Evolutionary conservation across 2,113 vertebrate species (phyloP).

Genomic region (Notothenia coriiceps): DNA sequence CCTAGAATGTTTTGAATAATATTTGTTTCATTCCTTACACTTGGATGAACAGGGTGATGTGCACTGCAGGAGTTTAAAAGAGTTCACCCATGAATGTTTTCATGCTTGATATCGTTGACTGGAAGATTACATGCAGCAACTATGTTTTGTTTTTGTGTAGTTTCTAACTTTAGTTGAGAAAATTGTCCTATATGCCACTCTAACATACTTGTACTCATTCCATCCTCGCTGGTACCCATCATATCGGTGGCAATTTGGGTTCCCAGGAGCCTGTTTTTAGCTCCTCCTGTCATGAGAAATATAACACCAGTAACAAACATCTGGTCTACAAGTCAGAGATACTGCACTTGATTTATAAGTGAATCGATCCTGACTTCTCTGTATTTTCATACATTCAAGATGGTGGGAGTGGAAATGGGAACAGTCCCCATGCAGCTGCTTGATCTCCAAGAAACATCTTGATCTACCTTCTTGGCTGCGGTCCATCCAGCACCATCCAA

Average conservation of each 20-base stretch:
- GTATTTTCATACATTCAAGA: not conserved
- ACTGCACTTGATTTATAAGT: not conserved
- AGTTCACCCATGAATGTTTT: constrained; percentile 5
- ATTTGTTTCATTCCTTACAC: constrained; percentile 1
- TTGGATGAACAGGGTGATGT: constrained; percentile 3
- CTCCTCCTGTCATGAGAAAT: constrained; percentile 20
- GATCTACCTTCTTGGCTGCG: not conserved
- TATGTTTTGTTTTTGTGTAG: not conserved
- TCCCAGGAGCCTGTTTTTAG: constrained; percentile 29
- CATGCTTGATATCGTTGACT: not conserved
- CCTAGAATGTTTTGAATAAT: not conserved
- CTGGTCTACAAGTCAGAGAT: constrained; percentile 19
- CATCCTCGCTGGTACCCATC: constrained; percentile 21
- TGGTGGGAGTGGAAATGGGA: not conserved
- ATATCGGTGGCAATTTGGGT: constrained; percentile 4
- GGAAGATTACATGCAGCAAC: not conserved
- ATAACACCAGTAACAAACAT: constrained; percentile 1
- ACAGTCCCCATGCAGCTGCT: not conserved
- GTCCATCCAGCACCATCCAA: not conserved
- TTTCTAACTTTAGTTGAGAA: constrained; percentile 1
- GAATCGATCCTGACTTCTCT: not conserved
- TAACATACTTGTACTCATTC: constrained; percentile 4
- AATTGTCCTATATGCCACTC: not conserved
- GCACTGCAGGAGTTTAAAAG: not conserved
- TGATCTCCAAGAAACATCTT: not conserved